Evolutionary conservation across 1,140 invertebrate species (phyloP).

Genomic region (Caenorhabditis remanei): DNA sequence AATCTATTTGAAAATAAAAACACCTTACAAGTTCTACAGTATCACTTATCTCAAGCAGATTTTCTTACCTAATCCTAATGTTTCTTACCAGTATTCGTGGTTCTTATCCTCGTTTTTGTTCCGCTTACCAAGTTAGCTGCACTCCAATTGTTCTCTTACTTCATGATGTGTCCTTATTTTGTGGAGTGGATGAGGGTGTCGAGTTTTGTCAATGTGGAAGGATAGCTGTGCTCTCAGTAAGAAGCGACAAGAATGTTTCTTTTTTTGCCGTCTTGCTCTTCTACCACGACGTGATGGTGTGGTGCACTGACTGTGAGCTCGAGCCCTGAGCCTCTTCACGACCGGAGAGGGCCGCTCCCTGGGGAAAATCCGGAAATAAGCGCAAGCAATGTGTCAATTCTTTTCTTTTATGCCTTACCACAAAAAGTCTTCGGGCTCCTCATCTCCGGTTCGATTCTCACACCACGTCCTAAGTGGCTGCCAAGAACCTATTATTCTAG

Average conservation of each 20-base stretch:
- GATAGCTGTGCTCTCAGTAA: conserved; percentile 22
- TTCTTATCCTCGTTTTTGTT: not conserved
- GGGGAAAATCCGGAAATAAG: conserved; percentile 49
- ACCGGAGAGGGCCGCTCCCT: conserved; percentile 45
- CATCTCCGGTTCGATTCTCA: conserved; percentile 26
- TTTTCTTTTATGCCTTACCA: conserved; percentile 52
- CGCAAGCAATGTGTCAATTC: conserved; percentile 54
- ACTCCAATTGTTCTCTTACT: conserved; percentile 28
- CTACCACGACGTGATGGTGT: conserved; percentile 19
- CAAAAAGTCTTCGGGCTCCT: conserved; percentile 42
- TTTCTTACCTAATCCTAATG: too few relatives aligned
- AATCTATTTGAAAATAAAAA: too few relatives aligned
- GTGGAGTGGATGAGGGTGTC: conserved; percentile 38
- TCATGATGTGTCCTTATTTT: conserved; percentile 44
- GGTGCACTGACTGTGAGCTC: conserved; percentile 38
- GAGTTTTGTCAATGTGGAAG: conserved; percentile 43
- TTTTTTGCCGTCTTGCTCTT: not conserved
- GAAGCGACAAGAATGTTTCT: conserved; percentile 32
- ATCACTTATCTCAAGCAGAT: too few relatives aligned
- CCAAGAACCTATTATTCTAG: not conserved
- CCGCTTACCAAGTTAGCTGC: not conserved
- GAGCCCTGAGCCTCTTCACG: conserved; percentile 36
- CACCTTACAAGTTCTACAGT: too few relatives aligned
- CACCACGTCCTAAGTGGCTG: conserved; percentile 18
- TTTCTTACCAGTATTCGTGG: too few relatives aligned